These are phyloP conservation scores for Amiota minor DNA, from an alignment of 2,888 invertebrate species.

Conservation along the genomic window DNA sequence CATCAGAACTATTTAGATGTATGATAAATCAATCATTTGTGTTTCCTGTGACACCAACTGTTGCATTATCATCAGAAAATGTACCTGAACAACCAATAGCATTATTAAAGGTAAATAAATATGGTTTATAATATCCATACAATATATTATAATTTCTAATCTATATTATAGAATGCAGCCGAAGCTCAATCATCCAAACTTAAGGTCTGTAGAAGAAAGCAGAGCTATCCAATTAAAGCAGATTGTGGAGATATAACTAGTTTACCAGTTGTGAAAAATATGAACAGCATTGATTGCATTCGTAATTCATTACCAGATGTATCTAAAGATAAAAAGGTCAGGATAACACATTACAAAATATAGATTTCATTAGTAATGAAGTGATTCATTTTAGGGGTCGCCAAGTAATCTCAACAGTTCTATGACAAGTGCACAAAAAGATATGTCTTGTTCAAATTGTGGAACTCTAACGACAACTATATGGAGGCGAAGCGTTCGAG, in stretches of 20 bases:
- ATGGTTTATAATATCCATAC: too few species aligned
- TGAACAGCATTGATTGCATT: slow-evolving; percentile 48
- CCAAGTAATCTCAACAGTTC: slow-evolving; percentile 49
- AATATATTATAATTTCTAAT: not conserved
- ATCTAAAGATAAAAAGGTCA: slow-evolving; percentile 60
- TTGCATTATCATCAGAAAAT: slow-evolving; percentile 70
- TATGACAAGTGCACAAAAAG: slow-evolving; percentile 73
- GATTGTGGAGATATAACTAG: slow-evolving; percentile 58
- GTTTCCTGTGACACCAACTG: slow-evolving; percentile 77
- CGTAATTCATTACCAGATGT: slow-evolving; percentile 38
- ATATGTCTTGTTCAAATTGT: slow-evolving; percentile 96
- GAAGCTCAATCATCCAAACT: slow-evolving; percentile 57
- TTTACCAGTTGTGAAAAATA: slow-evolving; percentile 45
- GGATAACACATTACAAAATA: not conserved
- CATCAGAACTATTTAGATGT: slow-evolving; percentile 83
- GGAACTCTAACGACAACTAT: slow-evolving; percentile 97
- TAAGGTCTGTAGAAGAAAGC: slow-evolving; percentile 81
- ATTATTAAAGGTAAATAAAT: slow-evolving; percentile 68
- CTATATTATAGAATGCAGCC: slow-evolving; percentile 54
- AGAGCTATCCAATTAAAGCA: slow-evolving; percentile 81
- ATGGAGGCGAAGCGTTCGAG: slow-evolving; percentile 95
- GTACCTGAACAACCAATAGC: slow-evolving; percentile 71
- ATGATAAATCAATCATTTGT: slow-evolving; percentile 85
- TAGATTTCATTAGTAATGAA: too few species aligned
- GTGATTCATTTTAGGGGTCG: slow-evolving; percentile 40